Conservation (phyloP, 1,140 invertebrate genomes). For the Atopsyche davidsoni region DNA sequence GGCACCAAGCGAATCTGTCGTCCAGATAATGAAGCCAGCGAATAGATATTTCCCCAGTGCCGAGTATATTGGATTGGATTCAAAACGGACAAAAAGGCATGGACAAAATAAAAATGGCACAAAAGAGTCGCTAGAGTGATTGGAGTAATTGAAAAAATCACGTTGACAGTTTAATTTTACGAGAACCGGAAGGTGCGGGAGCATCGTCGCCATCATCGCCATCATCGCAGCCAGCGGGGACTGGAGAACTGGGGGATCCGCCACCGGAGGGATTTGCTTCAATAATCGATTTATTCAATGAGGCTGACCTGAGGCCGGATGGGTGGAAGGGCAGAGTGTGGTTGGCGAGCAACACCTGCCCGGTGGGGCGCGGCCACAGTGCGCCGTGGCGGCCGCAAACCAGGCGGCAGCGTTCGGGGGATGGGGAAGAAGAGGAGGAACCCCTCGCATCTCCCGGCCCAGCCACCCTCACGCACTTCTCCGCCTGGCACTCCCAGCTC, state of each 20-base stretch:
- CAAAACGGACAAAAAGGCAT: no score
- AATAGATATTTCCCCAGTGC: no score
- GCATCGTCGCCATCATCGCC: no score
- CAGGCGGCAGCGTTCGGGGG: slow-evolving; percentile 54
- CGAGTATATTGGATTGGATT: no score
- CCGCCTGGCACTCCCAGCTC: slow-evolving; percentile 17
- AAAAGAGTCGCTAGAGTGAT: slow-evolving; percentile 7
- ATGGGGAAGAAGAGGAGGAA: slow-evolving; percentile 39
- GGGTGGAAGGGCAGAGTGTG: slow-evolving; percentile 51
- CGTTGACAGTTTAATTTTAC: not conserved
- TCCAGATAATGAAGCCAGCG: no score
- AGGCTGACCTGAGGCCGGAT: slow-evolving; percentile 42
- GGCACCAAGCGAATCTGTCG: no score
- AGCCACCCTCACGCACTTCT: slow-evolving; percentile 9
- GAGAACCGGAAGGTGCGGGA: not conserved
- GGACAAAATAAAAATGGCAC: slow-evolving; percentile 6
- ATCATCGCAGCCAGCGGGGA: no score
- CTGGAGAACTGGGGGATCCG: not conserved
- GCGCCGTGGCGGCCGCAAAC: slow-evolving; percentile 60
- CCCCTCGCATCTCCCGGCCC: slow-evolving; percentile 4
- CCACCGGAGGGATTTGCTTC: not conserved
- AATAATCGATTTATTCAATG: not conserved
- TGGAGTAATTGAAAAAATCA: slow-evolving; percentile 16
- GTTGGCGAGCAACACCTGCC: slow-evolving; percentile 38
- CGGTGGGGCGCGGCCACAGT: slow-evolving; percentile 66